Base-by-base conservation (phyloP, 2,797 vertebrate genomes). In the Megaceryle alcyon region DNA sequence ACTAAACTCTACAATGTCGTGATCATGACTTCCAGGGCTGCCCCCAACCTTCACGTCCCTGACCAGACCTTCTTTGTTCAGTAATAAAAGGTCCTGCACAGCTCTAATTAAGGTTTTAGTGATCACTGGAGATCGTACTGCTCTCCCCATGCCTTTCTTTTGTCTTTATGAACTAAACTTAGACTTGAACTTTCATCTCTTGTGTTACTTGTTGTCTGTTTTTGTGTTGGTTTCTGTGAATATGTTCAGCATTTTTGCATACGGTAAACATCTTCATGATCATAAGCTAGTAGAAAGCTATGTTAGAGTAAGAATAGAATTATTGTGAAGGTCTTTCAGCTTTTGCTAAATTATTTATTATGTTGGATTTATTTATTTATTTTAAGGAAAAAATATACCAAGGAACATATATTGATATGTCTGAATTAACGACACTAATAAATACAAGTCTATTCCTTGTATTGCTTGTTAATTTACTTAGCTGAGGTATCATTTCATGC, bases 381-480 rank as follows among this genome's bases (percentile, higher is more conserved):
- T 28, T 6, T 7, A 10, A 10, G 68, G 70, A 80, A 87, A 71
- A 37, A 7, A 3, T 94, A 46, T 86, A 79, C 48, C 66, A 26
- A 43, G 6, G 35, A 31, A 51, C 96, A 43, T 84, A 86, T 89
- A 82, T 91, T 92, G 64, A 93, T 94, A 26, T 71, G 81, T 90
- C 83, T 95, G 82, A 92, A 64, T 10, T 71, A 64, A 89, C 86
- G 60, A 59, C 41, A 88, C 7, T 59, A 89, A 82, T 76, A 93
- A 97, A 95, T 90, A 21, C 29, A 96, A 85, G 77, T 77, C 73
- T 92, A 54, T 97, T 56, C 17, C 43, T 86, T 12, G 28, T 85
- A 64, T 86, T 96, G 60, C 77, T 82, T 79, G 43, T 82, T 95
- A 93, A 96, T 93, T 97, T 97, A 92, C 75, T 97, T 94, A 75